Conservation (phyloP, 2,113 vertebrate genomes). For the Danionella cerebrum region DNA sequence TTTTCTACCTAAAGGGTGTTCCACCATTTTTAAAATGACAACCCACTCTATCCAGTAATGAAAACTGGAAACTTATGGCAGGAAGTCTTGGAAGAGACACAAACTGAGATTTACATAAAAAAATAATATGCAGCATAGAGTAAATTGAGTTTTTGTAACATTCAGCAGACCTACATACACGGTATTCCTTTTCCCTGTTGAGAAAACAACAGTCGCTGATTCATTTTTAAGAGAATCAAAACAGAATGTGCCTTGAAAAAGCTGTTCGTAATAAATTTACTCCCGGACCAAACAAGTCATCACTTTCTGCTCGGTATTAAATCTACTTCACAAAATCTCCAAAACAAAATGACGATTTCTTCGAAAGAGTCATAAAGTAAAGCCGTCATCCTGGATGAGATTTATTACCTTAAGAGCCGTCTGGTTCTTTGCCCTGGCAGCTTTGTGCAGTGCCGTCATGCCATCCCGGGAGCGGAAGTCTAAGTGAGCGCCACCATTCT, state of each 20-base stretch:
- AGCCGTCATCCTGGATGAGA: background rate
- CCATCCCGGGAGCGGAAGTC: slow-evolving; percentile 80
- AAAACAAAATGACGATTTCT: background rate
- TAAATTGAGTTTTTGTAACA: background rate
- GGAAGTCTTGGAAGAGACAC: background rate
- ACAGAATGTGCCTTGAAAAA: background rate
- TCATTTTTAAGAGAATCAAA: background rate
- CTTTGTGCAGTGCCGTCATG: slow-evolving; percentile 80
- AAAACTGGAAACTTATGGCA: background rate
- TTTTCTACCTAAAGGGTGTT: background rate
- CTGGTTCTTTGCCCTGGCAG: slow-evolving; percentile 70
- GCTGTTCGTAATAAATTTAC: background rate
- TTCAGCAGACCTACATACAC: background rate
- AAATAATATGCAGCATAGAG: too few species aligned
- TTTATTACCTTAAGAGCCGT: slow-evolving; percentile 68
- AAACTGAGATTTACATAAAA: background rate
- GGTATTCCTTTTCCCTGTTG: background rate
- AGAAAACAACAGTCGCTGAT: background rate
- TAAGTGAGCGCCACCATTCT: slow-evolving; percentile 75
- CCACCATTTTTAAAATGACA: background rate
- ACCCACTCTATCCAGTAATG: background rate
- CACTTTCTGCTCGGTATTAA: background rate
- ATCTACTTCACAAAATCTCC: background rate
- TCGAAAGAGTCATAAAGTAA: background rate
- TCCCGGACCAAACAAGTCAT: background rate